Evolutionary conservation across 2,888 invertebrate species (phyloP).

Genomic region (Carpatolechia fugitivella): DNA sequence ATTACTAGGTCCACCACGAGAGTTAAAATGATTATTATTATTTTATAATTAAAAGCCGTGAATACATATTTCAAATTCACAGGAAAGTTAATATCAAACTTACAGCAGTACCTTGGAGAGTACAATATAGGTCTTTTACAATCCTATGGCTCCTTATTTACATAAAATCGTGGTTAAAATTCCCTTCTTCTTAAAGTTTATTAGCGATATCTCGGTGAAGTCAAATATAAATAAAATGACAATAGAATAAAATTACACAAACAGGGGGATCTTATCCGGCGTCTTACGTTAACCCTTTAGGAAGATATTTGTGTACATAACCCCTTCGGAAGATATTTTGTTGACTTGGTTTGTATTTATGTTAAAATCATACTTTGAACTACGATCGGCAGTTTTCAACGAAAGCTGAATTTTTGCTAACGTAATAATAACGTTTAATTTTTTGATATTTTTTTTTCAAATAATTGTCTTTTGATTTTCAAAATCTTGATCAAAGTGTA

Average conservation of each 20-base stretch:
- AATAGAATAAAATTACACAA: constrained; percentile 66
- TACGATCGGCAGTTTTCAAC: no score
- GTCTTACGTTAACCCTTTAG: constrained; percentile 42
- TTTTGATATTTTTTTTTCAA: no score
- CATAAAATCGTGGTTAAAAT: constrained; percentile 75
- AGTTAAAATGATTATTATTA: no score
- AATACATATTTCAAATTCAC: background rate
- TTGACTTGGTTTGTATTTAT: background rate
- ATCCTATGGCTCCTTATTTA: constrained; percentile 59
- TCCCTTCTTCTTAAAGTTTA: constrained; percentile 63
- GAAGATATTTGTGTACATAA: background rate
- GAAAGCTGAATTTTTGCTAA: no score
- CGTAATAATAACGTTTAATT: no score
- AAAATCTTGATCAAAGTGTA: no score
- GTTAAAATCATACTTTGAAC: no score
- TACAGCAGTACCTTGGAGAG: background rate
- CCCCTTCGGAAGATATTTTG: background rate
- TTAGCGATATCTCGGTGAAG: constrained; percentile 65
- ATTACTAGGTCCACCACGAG: no score
- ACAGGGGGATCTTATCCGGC: constrained; percentile 39
- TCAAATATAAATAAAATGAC: constrained; percentile 74
- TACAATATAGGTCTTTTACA: constrained; percentile 36
- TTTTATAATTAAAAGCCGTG: no score
- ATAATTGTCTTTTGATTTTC: no score
- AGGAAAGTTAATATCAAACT: background rate